Evolutionary conservation across 2,113 vertebrate genomes (phyloP), one percentile per base, ranked within the genome.

Genomic region (Lepus americanus): DNA sequence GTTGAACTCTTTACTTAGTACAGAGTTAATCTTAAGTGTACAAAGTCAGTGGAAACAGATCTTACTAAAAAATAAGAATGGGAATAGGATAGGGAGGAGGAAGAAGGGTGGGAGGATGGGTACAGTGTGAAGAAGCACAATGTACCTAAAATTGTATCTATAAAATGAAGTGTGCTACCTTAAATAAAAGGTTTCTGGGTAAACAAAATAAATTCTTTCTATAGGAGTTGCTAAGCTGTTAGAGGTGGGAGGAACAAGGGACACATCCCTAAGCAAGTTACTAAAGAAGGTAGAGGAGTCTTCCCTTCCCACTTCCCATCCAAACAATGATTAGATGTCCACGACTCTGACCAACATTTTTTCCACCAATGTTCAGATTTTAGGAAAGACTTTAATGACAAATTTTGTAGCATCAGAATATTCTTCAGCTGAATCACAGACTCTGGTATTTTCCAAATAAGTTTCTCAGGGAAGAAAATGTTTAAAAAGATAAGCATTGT

Each of bases 381-480:
- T 86, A 83, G 9, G 14, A 88, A 93, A 66, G 23, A 80, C 5
- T 63, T 72, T 29, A 63, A 76, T 72, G 77, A 66, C 7, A 93
- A 92, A 87, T n/a, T 72, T 49, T 81, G 36, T 36, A 61, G 59
- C 13, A 72, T 1, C 87, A 20, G 87, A 67, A 86, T 74, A 64
- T 63, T 74, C 82, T 93, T 82, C 13, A 64, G 11, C 10, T 91
- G 9, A 3, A 80, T 31, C 29, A 77, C 5, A 89, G 51, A 81
- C 16, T 76, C 29, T 51, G 66, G 5, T 86, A 55, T 72, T 94
- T 39, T 87, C 12, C 36, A 83, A 92, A 11, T 63, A 67, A 96
- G 51, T 59, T 31, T 20, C 91, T 19, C 19, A 61, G 53, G 69
- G 9, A 89, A 72, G 25, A 27, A 63, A 81, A 76, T 1, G 5